A percentile compares a stretch with the other conserved stretches of the same genome.
Conservation (phyloP, 2,888 invertebrate species). For the Acanthosoma haemorrhoidale region DNA sequence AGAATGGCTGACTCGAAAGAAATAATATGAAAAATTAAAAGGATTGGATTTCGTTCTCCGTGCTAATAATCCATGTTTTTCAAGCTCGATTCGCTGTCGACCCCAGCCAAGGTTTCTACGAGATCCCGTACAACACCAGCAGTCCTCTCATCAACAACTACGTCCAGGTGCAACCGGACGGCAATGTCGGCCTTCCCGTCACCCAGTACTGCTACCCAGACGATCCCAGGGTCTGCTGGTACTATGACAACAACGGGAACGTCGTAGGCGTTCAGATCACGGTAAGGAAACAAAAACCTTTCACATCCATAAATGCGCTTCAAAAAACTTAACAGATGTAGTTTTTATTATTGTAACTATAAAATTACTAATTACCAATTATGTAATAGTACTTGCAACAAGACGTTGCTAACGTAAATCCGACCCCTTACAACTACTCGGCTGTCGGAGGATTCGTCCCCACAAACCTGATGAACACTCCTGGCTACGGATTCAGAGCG, state of each 20-base stretch:
- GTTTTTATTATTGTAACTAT: no score
- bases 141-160: slow-evolving; percentile 32
- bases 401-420: slow-evolving; percentile 24
- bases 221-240: slow-evolving; percentile 37
- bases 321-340: no score
- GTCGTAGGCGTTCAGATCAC: slow-evolving; percentile 37
- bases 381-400: slow-evolving; percentile 26
- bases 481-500: slow-evolving; percentile 28
- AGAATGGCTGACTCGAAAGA: not conserved
- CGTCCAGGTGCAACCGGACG: slow-evolving; percentile 21
- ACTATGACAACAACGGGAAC: slow-evolving; percentile 36
- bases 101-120: slow-evolving; percentile 31
- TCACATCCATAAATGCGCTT: no score
- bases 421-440: slow-evolving; percentile 19
- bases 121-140: slow-evolving; percentile 28
- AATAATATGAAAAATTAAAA: no score
- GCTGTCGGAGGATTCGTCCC: slow-evolving; percentile 28
- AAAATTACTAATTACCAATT: no score
- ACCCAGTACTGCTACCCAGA: slow-evolving; percentile 35
- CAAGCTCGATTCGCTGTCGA: slow-evolving; percentile 20
- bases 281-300: slow-evolving; percentile 28
- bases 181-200: slow-evolving; percentile 24
- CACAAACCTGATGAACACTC: slow-evolving; percentile 17
- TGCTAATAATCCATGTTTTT: no score
- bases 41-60: no score